phyloP scores from a whole-genome alignment of 2,797 vertebrate species.

The Falco concolor region DNA sequence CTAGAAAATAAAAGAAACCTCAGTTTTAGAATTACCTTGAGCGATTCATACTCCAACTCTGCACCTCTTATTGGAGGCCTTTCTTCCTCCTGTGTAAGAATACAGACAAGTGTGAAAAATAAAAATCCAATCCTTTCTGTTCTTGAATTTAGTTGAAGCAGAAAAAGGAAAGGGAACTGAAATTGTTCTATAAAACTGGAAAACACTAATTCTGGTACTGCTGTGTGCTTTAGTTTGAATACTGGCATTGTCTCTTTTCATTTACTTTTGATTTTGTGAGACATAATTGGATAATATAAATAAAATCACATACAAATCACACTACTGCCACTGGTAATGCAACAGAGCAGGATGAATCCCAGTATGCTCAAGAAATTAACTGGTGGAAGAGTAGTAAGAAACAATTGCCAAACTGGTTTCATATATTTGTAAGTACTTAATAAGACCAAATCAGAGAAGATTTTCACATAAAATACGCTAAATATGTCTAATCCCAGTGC shows the following conservation, averaged over 20 bases:
- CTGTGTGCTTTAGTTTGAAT: not conserved
- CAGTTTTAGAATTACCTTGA: constrained; percentile 82
- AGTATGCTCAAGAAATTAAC: not conserved
- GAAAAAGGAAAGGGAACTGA: not conserved
- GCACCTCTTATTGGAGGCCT: constrained; percentile 90
- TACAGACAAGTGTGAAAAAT: not conserved
- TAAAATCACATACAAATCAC: not conserved
- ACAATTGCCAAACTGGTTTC: not conserved
- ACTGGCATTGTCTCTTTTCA: not conserved
- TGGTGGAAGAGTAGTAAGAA: not conserved
- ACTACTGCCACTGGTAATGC: not conserved
- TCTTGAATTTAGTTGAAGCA: not conserved
- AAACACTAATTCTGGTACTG: not conserved
- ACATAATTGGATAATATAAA: not conserved
- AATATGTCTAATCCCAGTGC: not conserved
- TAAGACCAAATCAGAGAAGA: not conserved
- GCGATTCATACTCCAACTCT: constrained; percentile 95
- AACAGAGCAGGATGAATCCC: not conserved
- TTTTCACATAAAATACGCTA: not conserved
- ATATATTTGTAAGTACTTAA: not conserved
- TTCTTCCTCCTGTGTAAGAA: constrained; percentile 77
- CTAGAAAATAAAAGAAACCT: not conserved
- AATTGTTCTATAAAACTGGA: not conserved
- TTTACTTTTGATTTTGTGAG: not conserved
- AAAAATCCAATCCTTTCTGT: not conserved